These are phyloP conservation scores for Chelon auratus DNA, from an alignment of 2,797 vertebrate species.

Conservation along the genomic window DNA sequence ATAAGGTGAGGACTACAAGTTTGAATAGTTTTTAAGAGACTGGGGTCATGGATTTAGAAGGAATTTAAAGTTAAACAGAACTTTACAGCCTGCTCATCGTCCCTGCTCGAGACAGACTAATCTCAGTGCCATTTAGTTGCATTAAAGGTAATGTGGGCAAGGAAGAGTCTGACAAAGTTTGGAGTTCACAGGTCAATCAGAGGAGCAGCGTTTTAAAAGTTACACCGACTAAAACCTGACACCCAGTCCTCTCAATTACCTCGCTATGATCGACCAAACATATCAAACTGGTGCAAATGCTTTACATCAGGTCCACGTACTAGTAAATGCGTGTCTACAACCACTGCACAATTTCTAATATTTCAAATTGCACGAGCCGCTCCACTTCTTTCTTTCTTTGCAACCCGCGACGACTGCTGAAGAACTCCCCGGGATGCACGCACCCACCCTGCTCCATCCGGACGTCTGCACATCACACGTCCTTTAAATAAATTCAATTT, in stretches of 20 bases:
- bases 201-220: too few species aligned
- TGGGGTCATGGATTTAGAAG: not conserved
- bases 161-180: too few species aligned
- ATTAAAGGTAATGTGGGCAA: not conserved
- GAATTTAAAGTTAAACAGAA: not conserved
- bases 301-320: not conserved
- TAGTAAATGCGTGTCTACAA: too few species aligned
- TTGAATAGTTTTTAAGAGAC: not conserved
- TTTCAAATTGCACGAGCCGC: not conserved
- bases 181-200: too few species aligned
- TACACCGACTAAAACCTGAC: too few species aligned
- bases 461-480: not conserved
- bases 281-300: not conserved
- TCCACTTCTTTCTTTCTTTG: not conserved
- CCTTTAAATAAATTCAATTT: conserved; percentile 8
- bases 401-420: not conserved
- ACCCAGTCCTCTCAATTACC: not conserved
- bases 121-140: not conserved
- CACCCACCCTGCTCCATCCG: too few species aligned
- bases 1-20: not conserved
- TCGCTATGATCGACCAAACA: too few species aligned
- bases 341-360: not conserved
- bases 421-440: not conserved
- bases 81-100: not conserved
- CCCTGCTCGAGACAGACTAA: not conserved